phyloP scores from a whole-genome alignment of 2,888 invertebrate species.

The Hirtodrosophila confusa region DNA sequence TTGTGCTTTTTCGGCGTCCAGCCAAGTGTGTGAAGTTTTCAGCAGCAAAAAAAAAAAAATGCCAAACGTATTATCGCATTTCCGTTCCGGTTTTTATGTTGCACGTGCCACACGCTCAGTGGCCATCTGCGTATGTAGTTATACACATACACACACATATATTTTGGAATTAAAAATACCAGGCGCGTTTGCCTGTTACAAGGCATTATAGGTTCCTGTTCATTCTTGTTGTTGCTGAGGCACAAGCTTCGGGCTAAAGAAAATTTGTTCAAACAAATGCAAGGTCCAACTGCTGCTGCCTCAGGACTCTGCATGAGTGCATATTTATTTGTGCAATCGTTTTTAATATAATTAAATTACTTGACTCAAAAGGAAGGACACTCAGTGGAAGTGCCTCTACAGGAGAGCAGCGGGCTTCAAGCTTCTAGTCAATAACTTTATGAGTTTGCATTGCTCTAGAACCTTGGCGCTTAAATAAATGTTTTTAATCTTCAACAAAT shows the following conservation, averaged over 20 bases:
- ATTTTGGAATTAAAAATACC: slow-evolving; percentile 73
- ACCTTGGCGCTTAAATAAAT: neutral
- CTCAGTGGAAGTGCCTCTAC: slow-evolving; percentile 1
- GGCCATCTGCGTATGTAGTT: slow-evolving; percentile 5
- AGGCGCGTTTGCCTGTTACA: slow-evolving; percentile 63
- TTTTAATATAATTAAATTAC: slow-evolving; percentile 50
- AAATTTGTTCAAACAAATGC: slow-evolving; percentile 20
- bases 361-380: slow-evolving; percentile 10
- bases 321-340: slow-evolving; percentile 55
- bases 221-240: neutral
- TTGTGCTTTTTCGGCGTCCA: slow-evolving; percentile 21
- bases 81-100: slow-evolving; percentile 54
- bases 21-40: slow-evolving; percentile 43
- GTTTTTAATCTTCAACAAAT: no score
- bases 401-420: neutral
- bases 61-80: slow-evolving; percentile 49
- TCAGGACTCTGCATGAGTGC: slow-evolving; percentile 22
- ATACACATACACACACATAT: slow-evolving; percentile 3
- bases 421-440: slow-evolving; percentile 7
- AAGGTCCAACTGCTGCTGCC: slow-evolving; percentile 5
- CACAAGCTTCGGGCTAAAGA: slow-evolving; percentile 4
- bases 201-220: slow-evolving; percentile 52
- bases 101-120: slow-evolving; percentile 42
- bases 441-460: slow-evolving; percentile 2
- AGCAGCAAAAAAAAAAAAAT: slow-evolving; percentile 18